Conservation (phyloP, 2,113 vertebrate genomes). For the Neoarius graeffei region DNA sequence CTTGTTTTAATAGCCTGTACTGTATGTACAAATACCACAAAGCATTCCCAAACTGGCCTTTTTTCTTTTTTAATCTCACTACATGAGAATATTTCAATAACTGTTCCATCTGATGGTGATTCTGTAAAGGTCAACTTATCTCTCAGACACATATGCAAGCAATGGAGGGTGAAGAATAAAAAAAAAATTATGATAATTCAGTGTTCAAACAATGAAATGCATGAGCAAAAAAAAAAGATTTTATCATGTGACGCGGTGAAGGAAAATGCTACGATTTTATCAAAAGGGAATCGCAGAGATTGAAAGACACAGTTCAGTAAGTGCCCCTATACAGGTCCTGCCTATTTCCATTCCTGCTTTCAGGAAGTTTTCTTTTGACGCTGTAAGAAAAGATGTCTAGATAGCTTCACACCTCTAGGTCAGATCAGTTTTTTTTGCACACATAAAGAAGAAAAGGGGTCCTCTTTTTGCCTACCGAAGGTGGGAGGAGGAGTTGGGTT, state of each 20-base stretch:
- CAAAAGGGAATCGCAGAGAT: constrained; percentile 78
- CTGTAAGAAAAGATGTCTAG: constrained; percentile 81
- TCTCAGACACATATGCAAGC: constrained; percentile 80
- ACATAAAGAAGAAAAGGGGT: constrained; percentile 85
- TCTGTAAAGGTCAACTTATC: constrained; percentile 89
- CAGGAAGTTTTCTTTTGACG: constrained; percentile 86
- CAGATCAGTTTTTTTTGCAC: constrained; percentile 70
- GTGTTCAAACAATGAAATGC: constrained; percentile 82
- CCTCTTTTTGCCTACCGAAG: constrained; percentile 69
- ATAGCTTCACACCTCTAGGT: constrained; percentile 78
- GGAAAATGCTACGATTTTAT: constrained; percentile 82
- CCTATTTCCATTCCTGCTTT: constrained; percentile 63
- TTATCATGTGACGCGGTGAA: constrained; percentile 74
- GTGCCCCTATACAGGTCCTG: not conserved
- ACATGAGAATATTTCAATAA: constrained; percentile 82
- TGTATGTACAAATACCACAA: constrained; percentile 65
- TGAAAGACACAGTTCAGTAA: constrained; percentile 74
- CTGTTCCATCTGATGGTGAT: constrained; percentile 84
- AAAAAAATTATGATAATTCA: constrained; percentile 73
- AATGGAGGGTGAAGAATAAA: constrained; percentile 67
- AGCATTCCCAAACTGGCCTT: constrained; percentile 61
- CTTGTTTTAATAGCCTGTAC: constrained; percentile 56
- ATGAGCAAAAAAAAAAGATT: constrained; percentile 71
- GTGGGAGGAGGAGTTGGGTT: constrained; percentile 59
- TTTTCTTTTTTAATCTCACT: constrained; percentile 75